A percentile compares a stretch with the other conserved stretches of the same genome.
phyloP scores from a whole-genome alignment of 2,797 vertebrate genomes.

The Enteromius viviparus region DNA sequence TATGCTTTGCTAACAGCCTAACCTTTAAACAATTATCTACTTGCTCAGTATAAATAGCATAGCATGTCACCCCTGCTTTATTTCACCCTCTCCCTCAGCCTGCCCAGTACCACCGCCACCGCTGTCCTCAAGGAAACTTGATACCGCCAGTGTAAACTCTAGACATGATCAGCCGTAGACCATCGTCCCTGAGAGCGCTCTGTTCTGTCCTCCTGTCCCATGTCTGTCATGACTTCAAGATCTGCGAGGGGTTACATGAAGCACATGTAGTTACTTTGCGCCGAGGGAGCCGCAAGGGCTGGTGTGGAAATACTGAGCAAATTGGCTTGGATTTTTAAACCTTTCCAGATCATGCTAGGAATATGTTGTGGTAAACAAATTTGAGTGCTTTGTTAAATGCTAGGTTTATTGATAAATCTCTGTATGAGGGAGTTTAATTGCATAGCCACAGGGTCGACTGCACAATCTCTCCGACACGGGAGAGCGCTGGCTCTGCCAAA shows the following conservation, averaged over 20 bases:
- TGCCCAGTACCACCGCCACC: constrained; percentile 52
- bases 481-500: constrained; percentile 63
- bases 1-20: constrained; percentile 61
- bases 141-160: constrained; percentile 68
- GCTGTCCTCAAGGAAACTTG: constrained; percentile 65
- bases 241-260: constrained; percentile 58
- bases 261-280: constrained; percentile 34
- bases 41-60: constrained; percentile 70
- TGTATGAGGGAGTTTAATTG: constrained; percentile 67
- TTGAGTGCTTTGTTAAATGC: constrained; percentile 39
- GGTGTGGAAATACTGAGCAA: constrained; percentile 62
- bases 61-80: constrained; percentile 69
- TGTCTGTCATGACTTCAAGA: constrained; percentile 42
- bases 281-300: constrained; percentile 36
- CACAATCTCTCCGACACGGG: constrained; percentile 60
- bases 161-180: constrained; percentile 66
- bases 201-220: constrained; percentile 1
- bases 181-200: constrained; percentile 49
- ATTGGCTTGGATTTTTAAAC: constrained; percentile 27
- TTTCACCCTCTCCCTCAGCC: constrained; percentile 64
- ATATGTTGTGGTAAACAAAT: constrained; percentile 59
- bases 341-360: constrained; percentile 54
- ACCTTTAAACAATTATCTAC: constrained; percentile 75
- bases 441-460: constrained; percentile 56
- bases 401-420: constrained; percentile 67